These are phyloP conservation scores for Sminthurides bifidus DNA, from an alignment of 1,140 invertebrate genomes.

Conservation along the genomic window DNA sequence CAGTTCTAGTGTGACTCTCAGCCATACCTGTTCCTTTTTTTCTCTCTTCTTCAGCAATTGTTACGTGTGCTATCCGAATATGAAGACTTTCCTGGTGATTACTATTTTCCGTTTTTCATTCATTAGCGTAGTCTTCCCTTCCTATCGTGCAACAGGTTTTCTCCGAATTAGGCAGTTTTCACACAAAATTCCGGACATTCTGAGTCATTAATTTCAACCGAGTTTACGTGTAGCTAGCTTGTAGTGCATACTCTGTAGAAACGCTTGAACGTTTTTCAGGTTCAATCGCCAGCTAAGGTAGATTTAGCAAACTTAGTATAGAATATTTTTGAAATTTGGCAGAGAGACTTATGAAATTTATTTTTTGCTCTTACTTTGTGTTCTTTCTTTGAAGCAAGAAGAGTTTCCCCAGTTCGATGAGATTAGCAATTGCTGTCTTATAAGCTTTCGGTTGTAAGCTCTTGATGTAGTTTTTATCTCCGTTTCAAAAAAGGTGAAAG, in stretches of 20 bases:
- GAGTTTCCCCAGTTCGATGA: too few relatives aligned
- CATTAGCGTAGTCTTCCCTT: background rate
- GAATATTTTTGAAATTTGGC: too few relatives aligned
- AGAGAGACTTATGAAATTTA: too few relatives aligned
- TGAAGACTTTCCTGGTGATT: conserved; percentile 10
- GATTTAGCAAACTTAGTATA: too few relatives aligned
- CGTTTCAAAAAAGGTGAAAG: too few relatives aligned
- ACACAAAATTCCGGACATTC: background rate
- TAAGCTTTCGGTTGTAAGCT: too few relatives aligned
- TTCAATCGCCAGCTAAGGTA: too few relatives aligned
- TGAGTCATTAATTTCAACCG: background rate
- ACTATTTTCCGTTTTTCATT: background rate
- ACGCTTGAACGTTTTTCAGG: background rate
- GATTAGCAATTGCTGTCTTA: too few relatives aligned
- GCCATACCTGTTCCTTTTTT: background rate
- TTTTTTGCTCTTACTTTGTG: background rate
- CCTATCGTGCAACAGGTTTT: background rate
- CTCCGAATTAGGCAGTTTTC: background rate
- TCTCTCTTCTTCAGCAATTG: background rate
- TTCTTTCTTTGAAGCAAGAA: background rate
- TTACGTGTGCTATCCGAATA: background rate
- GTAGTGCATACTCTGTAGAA: background rate
- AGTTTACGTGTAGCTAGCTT: background rate
- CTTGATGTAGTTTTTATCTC: too few relatives aligned
- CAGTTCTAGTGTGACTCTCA: conserved; percentile 8